Conservation (phyloP, 2,888 invertebrate species). For the Agriopis marginaria region DNA sequence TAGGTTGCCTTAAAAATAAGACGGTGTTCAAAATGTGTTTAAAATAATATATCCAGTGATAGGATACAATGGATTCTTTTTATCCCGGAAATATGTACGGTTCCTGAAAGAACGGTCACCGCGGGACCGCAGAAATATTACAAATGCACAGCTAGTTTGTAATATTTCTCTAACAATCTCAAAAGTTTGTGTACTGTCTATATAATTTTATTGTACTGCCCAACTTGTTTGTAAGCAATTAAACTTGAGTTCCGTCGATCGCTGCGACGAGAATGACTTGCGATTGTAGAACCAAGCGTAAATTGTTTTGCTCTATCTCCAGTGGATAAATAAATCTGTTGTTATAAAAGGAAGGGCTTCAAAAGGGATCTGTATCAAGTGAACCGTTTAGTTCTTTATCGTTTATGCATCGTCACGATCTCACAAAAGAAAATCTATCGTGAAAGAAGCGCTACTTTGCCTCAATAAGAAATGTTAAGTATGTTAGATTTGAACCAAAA, state of each 20-base stretch:
- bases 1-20: no score
- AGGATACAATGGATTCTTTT: no score
- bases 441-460: constrained; percentile 17
- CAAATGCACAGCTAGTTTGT: no score
- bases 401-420: constrained; percentile 34
- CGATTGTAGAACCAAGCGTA: constrained; percentile 34
- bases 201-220: constrained; percentile 58
- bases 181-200: constrained; percentile 33
- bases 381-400: constrained; percentile 34
- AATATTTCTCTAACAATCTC: no score
- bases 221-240: constrained; percentile 62
- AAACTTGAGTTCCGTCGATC: constrained; percentile 53
- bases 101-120: no score
- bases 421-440: constrained; percentile 29
- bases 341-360: constrained; percentile 31
- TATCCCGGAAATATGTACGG: no score
- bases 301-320: constrained; percentile 41
- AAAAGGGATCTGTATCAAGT: constrained; percentile 34
- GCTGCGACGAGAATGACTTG: constrained; percentile 42
- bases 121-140: no score
- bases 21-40: no score
- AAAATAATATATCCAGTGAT: no score
- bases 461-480: constrained; percentile 6
- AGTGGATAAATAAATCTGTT: constrained; percentile 36
- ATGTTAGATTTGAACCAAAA: not conserved